Evolutionary conservation across 2,888 invertebrate genomes (phyloP), one percentile per base, ranked within the genome.

Genomic region (Herminia tarsipennalis): DNA sequence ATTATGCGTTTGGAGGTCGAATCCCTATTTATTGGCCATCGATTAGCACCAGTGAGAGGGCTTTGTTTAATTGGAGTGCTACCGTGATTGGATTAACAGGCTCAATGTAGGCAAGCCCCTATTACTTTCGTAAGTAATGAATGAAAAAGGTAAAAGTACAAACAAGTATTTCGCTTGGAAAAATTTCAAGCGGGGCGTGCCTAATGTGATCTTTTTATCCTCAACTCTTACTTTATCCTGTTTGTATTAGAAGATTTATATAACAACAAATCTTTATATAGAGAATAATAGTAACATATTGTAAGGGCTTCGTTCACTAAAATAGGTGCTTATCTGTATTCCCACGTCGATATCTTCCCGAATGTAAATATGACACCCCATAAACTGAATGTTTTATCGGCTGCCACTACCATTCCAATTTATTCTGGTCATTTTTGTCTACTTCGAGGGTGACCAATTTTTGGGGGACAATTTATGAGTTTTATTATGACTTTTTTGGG

Each of bases 291-390:
- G 57, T 50, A 75, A 58, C 76, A 71, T 76, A 76, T 75, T 78
- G 70, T 73, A 64, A 56, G 41, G 43, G 36, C 51, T 41, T 14
- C 42, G 46, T 56, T 46, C 56, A 65, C 37, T 27, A 46, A 68
- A 74, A 76, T 78, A 76, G 78, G 74, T 76, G 76, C 70, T 78
- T 82, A 78, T 85, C 78, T 69, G 72, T 79, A 77, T 82, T 84
- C 87, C 81, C 86, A 85, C 81, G 79, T 82, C 81, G 82, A 82
- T 81, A 78, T 83, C 73, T 78, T 78, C 71, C 82, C 81, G 81
- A 88, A 89, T 89, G 90, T 91, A 90, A 90, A 90, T 89, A 90
- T 89, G 89, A 90, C 91, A 91, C 90, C 88, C 89, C 84, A 89
- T 91, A 91, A 90, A 90, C 81, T 83, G 83, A 88, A 83, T 89